A percentile compares a stretch with the other conserved stretches of the same genome.
Evolutionary conservation across 2,888 invertebrate species (phyloP).

Genomic region (Drepana falcataria): DNA sequence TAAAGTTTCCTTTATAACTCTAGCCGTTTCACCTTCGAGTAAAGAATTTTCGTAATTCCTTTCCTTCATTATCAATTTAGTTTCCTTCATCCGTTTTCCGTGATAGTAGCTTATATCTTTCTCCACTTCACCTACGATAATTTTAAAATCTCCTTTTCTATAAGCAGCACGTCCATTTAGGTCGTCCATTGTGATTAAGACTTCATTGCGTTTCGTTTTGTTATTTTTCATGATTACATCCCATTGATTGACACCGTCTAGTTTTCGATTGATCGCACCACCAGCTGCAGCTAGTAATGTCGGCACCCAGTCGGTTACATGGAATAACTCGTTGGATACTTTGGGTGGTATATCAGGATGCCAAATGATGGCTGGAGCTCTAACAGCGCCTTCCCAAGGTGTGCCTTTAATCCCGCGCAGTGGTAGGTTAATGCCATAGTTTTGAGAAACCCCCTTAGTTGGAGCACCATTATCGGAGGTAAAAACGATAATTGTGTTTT

Average conservation of each 20-base stretch:
- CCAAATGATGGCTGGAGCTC: slow-evolving; percentile 84
- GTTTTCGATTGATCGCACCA: slow-evolving; percentile 31
- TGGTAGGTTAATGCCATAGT: slow-evolving; percentile 86
- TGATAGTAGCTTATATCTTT: slow-evolving; percentile 24
- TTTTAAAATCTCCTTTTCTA: slow-evolving; percentile 44
- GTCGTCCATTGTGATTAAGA: slow-evolving; percentile 75
- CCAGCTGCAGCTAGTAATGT: slow-evolving; percentile 75
- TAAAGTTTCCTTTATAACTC: slow-evolving; percentile 35
- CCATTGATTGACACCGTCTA: slow-evolving; percentile 84
- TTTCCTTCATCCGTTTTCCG: slow-evolving; percentile 26
- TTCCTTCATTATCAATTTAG: slow-evolving; percentile 13
- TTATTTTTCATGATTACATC: slow-evolving; percentile 64
- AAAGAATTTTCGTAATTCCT: slow-evolving; percentile 34
- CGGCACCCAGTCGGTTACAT: slow-evolving; percentile 89
- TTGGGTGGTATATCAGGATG: slow-evolving; percentile 68
- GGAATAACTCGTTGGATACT: slow-evolving; percentile 76
- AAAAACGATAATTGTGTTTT: slow-evolving; percentile 89
- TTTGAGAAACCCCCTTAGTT: slow-evolving; percentile 80
- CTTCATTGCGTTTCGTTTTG: slow-evolving; percentile 54
- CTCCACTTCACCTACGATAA: slow-evolving; percentile 36
- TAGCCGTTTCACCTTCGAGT: slow-evolving; percentile 29
- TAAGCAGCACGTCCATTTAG: slow-evolving; percentile 48
- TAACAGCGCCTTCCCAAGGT: slow-evolving; percentile 88
- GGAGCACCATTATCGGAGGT: slow-evolving; percentile 91
- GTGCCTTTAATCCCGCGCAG: slow-evolving; percentile 86